These are phyloP conservation scores for Hexactinellida sp. DNA, from an alignment of 37 sponge, comb jelly and placozoan species.

Conservation along the genomic window DNA sequence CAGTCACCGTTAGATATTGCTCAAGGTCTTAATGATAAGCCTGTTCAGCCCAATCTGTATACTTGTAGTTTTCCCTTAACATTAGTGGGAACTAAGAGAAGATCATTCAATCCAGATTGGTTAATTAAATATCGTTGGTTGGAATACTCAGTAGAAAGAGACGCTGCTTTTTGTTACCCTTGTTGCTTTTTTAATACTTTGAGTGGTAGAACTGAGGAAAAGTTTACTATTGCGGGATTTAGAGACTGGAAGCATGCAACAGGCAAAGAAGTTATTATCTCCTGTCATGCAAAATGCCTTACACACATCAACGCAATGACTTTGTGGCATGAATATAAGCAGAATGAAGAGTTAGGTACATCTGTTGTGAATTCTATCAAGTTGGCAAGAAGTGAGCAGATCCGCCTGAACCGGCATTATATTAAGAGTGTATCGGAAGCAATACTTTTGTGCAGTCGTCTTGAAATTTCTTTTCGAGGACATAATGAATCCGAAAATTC, in stretches of 20 bases:
- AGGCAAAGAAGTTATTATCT: background rate
- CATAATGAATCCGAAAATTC: slow-evolving; percentile 42
- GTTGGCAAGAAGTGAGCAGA: background rate
- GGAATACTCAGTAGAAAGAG: slow-evolving; percentile 25
- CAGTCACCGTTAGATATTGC: background rate
- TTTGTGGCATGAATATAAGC: slow-evolving; percentile 9
- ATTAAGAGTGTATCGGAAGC: slow-evolving; percentile 43
- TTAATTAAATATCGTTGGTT: background rate
- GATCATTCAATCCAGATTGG: slow-evolving; percentile 26
- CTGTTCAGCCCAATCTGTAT: background rate
- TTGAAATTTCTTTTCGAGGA: slow-evolving; percentile 44
- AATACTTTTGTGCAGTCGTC: slow-evolving; percentile 41
- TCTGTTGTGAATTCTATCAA: background rate
- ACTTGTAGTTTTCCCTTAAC: background rate
- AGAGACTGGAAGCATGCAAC: slow-evolving; percentile 34
- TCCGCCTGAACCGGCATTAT: slow-evolving; percentile 37
- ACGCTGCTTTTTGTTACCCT: slow-evolving; percentile 21
- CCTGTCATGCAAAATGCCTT: background rate
- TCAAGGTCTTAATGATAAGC: background rate
- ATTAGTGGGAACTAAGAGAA: background rate
- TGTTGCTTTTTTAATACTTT: background rate
- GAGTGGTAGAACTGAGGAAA: background rate
- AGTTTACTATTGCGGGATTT: slow-evolving; percentile 17
- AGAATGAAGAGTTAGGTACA: background rate
- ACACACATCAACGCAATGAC: background rate